Evolutionary conservation across 2,888 invertebrate genomes (phyloP).

Genomic region (Nephrotoma appendiculata): DNA sequence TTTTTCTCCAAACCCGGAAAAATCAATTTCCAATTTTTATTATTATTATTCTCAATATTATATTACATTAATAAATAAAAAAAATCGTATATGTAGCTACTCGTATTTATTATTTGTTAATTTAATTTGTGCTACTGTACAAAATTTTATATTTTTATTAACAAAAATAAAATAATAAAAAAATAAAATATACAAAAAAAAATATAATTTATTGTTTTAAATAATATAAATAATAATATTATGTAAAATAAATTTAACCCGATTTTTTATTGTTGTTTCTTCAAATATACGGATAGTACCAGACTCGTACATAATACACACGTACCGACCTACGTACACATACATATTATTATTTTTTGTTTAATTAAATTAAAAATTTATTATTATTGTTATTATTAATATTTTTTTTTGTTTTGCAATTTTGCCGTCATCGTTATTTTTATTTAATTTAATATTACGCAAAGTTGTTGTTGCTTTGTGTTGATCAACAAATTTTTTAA

Average conservation of each 20-base stretch:
- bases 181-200: not conserved
- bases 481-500: not conserved
- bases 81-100: not conserved
- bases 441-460: not conserved
- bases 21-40: not conserved
- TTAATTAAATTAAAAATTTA: not conserved
- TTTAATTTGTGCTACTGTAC: not conserved
- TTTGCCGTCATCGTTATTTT: not conserved
- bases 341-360: not conserved
- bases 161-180: not conserved
- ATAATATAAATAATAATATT: not conserved
- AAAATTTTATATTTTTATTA: not conserved
- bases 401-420: not conserved
- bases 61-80: not conserved
- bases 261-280: not conserved
- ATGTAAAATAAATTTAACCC: not conserved
- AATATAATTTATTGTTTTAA: not conserved
- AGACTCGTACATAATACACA: not conserved
- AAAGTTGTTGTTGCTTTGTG: not conserved
- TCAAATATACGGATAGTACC: not conserved
- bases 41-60: not conserved
- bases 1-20: not conserved
- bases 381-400: not conserved
- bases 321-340: too few relatives aligned
- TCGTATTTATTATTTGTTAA: not conserved